Percentiles rank a stretch among this genome's conserved stretches.
Evolutionary conservation across 2,888 invertebrate genomes (phyloP).

Genomic region (Conops quadrifasciatus): DNA sequence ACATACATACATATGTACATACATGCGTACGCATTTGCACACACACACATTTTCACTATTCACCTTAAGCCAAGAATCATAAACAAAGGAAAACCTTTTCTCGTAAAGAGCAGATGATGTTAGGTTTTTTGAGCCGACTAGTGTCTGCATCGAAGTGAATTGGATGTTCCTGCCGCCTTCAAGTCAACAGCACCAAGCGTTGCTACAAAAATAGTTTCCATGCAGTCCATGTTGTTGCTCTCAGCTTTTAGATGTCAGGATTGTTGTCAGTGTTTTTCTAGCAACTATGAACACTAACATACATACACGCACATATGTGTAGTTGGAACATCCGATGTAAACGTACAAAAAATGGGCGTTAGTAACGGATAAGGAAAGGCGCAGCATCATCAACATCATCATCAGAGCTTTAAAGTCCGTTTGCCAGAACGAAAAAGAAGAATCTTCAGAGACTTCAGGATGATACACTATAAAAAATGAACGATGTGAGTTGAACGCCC

Average conservation of each 20-base stretch:
- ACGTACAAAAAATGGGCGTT: conserved; percentile 14
- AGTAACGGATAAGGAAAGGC: conserved; percentile 16
- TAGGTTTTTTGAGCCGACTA: too few species aligned
- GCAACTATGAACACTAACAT: conserved; percentile 8
- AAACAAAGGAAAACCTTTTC: too few species aligned
- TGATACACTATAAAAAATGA: conserved; percentile 42
- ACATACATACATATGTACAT: too few species aligned
- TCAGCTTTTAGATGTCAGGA: too few species aligned
- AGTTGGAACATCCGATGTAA: conserved; percentile 8
- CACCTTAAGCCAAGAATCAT: too few species aligned
- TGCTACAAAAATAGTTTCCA: conserved; percentile 9
- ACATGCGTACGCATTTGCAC: too few species aligned
- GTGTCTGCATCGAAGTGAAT: conserved; percentile 19
- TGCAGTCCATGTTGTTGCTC: not conserved
- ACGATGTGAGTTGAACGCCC: conserved; percentile 60
- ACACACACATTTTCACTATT: too few species aligned
- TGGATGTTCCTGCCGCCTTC: conserved; percentile 22
- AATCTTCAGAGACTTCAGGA: conserved; percentile 21
- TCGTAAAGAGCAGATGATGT: not conserved
- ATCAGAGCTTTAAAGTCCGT: not conserved
- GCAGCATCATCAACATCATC: conserved; percentile 10
- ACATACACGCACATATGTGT: too few species aligned
- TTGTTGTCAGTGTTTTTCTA: conserved; percentile 1
- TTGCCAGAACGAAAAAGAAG: not conserved
- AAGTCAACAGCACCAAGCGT: not conserved